Percentiles rank a stretch among this genome's conserved stretches.
Evolutionary conservation across 2,888 invertebrate species (phyloP).

Genomic region (Fragum sueziense): DNA sequence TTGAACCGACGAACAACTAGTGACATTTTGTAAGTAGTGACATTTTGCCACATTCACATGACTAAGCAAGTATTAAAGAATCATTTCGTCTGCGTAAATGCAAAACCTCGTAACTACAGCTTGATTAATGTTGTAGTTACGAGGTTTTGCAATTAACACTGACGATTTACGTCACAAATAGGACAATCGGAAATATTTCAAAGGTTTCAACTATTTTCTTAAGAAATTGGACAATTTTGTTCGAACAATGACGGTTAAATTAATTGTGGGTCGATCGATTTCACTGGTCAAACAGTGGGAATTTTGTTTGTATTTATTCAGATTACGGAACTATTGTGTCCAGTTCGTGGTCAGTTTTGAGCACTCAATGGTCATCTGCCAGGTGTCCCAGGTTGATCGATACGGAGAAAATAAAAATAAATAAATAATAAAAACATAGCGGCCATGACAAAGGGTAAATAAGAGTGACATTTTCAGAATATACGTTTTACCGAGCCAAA

Average conservation of each 20-base stretch:
- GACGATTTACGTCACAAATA: constrained; percentile 18
- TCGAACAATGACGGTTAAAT: constrained; percentile 19
- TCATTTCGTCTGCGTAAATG: too few relatives aligned
- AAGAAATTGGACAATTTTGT: constrained; percentile 26
- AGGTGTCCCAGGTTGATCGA: constrained; percentile 20
- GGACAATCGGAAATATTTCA: constrained; percentile 6
- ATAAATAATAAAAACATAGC: constrained; percentile 5
- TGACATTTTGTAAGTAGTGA: background rate
- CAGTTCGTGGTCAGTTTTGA: constrained; percentile 7
- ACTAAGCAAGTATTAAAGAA: constrained; percentile 1
- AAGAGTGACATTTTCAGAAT: too few relatives aligned
- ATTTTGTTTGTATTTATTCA: constrained; percentile 44
- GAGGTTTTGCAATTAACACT: too few relatives aligned
- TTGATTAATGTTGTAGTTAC: too few relatives aligned
- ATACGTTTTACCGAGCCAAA: too few relatives aligned
- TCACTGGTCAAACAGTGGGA: constrained; percentile 39
- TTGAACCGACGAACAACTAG: too few relatives aligned
- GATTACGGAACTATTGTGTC: constrained; percentile 27
- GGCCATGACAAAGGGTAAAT: too few relatives aligned
- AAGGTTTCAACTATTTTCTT: constrained; percentile 23
- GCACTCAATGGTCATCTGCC: constrained; percentile 16
- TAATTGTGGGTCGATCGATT: constrained; percentile 28
- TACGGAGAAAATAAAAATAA: background rate
- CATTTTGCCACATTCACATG: background rate
- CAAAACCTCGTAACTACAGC: too few relatives aligned